These are phyloP conservation scores for Andrena bicolor DNA, from an alignment of 2,888 invertebrate species.

Conservation along the genomic window DNA sequence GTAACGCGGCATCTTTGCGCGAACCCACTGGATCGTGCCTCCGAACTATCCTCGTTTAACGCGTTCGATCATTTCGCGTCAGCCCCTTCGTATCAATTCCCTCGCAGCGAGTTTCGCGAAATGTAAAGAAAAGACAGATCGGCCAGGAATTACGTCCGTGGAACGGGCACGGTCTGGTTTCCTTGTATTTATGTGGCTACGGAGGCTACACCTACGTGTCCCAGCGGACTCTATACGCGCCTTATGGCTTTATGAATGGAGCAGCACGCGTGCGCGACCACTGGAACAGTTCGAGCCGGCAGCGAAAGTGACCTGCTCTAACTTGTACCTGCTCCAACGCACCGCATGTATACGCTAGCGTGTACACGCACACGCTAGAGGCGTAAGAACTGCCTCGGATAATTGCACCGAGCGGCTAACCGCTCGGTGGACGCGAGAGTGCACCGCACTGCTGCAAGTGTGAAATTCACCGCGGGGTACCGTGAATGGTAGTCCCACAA, in stretches of 20 bases:
- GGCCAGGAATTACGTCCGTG: constrained; percentile 25
- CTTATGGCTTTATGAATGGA: constrained; percentile 80
- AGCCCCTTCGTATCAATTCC: background rate
- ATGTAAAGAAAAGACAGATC: constrained; percentile 20
- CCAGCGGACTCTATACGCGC: constrained; percentile 25
- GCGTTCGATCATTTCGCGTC: constrained; percentile 15
- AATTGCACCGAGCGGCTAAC: constrained; percentile 70
- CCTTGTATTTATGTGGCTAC: constrained; percentile 32
- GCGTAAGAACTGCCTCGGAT: constrained; percentile 72
- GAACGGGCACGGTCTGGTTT: constrained; percentile 23
- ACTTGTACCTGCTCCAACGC: constrained; percentile 66
- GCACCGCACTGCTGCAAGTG: constrained; percentile 45
- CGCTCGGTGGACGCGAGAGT: constrained; percentile 45
- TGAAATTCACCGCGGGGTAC: constrained; percentile 59
- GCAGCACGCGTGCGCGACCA: constrained; percentile 79
- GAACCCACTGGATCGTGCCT: constrained; percentile 25
- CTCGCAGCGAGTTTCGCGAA: constrained; percentile 21
- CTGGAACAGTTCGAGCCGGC: constrained; percentile 76
- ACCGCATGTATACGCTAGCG: constrained; percentile 34
- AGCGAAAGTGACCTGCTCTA: constrained; percentile 80
- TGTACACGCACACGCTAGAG: constrained; percentile 53
- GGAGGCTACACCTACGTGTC: constrained; percentile 50
- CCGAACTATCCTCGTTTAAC: constrained; percentile 8
- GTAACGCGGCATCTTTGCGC: constrained; percentile 47
- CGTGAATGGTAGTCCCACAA: constrained; percentile 20